Percentiles rank a stretch among this genome's conserved stretches.
These are phyloP conservation scores for Psilanteris sp. DNA, from an alignment of 1,140 invertebrate species.

Conservation along the genomic window DNA sequence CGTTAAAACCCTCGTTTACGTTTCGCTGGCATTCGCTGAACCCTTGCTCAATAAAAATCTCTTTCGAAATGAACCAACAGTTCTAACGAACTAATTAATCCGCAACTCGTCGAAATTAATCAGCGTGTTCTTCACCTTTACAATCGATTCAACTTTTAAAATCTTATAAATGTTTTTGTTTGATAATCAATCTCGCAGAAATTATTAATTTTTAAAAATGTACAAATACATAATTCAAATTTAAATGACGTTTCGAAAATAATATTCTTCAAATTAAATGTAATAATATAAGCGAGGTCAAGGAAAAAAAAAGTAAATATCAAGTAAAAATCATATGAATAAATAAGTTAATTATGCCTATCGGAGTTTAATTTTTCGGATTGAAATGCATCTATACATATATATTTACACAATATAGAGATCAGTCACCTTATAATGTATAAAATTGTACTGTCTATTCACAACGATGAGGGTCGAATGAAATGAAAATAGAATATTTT, in stretches of 20 bases:
- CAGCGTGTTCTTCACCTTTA: conserved; percentile 13
- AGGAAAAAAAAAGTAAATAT: too few species aligned
- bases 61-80: conserved; percentile 32
- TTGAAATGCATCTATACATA: too few species aligned
- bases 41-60: conserved; percentile 59
- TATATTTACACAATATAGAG: too few species aligned
- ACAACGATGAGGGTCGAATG: conserved; percentile 19
- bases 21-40: conserved; percentile 71
- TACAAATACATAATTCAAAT: too few species aligned
- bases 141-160: conserved; percentile 23
- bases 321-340: too few species aligned
- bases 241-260: too few species aligned
- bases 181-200: not conserved
- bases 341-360: too few species aligned
- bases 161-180: conserved; percentile 23
- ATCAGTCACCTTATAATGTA: conserved; percentile 15
- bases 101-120: conserved; percentile 37
- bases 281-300: too few species aligned
- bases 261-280: too few species aligned
- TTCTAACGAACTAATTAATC: conserved; percentile 60
- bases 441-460: conserved; percentile 17
- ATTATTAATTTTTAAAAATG: too few species aligned
- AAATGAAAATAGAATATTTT: conserved; percentile 35
- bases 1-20: conserved; percentile 67
- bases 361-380: too few species aligned